Evolutionary conservation across 2,113 vertebrate species (phyloP), one percentile per base, ranked within the genome.

Genomic region (Ranitomeya imitator): DNA sequence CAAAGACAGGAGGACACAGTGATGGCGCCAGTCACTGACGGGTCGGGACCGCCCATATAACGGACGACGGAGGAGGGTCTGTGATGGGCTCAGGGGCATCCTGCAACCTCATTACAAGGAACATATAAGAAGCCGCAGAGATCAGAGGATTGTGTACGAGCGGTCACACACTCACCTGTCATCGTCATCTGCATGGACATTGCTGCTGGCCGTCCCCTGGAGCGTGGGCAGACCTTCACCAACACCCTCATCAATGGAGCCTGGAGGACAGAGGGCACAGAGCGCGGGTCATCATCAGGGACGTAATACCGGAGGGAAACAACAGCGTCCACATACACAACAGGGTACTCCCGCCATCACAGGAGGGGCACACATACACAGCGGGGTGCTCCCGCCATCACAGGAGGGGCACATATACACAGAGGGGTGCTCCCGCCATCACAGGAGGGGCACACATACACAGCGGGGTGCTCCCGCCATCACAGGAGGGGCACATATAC

Each of bases 241-340:
- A 37, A 97, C 97, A 13, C 97, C 97, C 93, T 99, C 97, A 89
- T 99, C 97, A 92, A 99, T 96, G 8, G 97, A 99, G 88, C 97
- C 97, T 98, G 90, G 88, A 78, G 51, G 19, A 61, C 2, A 51
- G 21, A 2, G 37, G 16, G 45, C 8, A 81, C 7, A 63, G 13
- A 81, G 19, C 3, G 21, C 9, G 3, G 37, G 73, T 76, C 21
- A 76, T 52, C 37, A 76, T 21, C 13, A 6, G 19, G 11, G 55
- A 61, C 12, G 21, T 61, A 31, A 60, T 3, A 21, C 4, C 45
- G 26, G n/a, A 7, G 55, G 13, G 0, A 21, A 23, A n/a, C 61
- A 6, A 37, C 23, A 6, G 23, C 6, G 15, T 31, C 4, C 12
- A 31, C 31, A 37, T 15, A 45, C 37, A 45, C 3, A 45, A 3